These are phyloP conservation scores for Berghia stephanieae DNA, from an alignment of 1,140 invertebrate genomes.

Conservation along the genomic window DNA sequence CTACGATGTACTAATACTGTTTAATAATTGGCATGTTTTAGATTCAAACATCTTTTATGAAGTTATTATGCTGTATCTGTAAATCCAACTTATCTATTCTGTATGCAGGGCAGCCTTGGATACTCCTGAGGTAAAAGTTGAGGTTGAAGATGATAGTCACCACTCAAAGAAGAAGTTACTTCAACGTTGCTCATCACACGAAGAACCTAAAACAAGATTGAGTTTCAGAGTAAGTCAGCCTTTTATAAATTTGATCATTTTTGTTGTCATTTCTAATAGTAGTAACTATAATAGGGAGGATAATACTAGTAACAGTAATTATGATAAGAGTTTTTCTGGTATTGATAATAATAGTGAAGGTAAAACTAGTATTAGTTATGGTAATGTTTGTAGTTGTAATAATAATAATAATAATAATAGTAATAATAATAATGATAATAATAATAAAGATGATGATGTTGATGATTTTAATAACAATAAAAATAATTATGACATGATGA, in stretches of 20 bases:
- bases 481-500: too few relatives aligned
- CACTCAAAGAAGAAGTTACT: slow-evolving; percentile 40
- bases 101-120: slow-evolving; percentile 45
- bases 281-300: background rate
- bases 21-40: background rate
- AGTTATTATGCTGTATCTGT: background rate
- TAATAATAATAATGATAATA: background rate
- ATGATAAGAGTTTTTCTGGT: background rate
- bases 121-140: slow-evolving; percentile 37
- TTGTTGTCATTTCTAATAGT: background rate
- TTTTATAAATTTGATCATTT: background rate
- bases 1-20: background rate
- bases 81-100: background rate
- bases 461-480: too few relatives aligned
- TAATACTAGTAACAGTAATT: background rate
- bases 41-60: background rate
- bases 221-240: slow-evolving; percentile 50
- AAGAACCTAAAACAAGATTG: slow-evolving; percentile 41
- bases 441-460: too few relatives aligned
- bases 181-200: slow-evolving; percentile 39
- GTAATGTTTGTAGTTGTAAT: background rate
- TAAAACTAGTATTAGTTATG: background rate
- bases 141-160: slow-evolving; percentile 31
- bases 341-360: background rate
- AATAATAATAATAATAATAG: background rate